phyloP scores from a whole-genome alignment of 2,113 vertebrate species.

The Nothobranchius furzeri region DNA sequence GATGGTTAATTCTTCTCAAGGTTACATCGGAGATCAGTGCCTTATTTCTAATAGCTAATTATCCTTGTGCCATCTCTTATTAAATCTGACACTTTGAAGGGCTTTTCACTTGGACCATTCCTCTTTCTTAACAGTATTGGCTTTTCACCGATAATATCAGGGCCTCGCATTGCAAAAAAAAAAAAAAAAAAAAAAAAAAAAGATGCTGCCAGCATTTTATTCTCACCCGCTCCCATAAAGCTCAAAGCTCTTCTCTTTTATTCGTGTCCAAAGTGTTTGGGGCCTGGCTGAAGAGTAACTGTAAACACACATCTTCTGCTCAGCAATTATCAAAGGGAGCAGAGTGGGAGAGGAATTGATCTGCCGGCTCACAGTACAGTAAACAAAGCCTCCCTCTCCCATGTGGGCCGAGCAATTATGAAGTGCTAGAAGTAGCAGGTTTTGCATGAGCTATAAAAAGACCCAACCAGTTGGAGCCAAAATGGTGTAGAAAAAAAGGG shows the following conservation, averaged over 20 bases:
- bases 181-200: slow-evolving; percentile 33
- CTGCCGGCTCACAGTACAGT: slow-evolving; percentile 55
- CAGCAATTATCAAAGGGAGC: slow-evolving; percentile 68
- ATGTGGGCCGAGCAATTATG: slow-evolving; percentile 71
- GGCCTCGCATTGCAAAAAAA: slow-evolving; percentile 58
- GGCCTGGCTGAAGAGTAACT: slow-evolving; percentile 55
- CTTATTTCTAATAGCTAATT: slow-evolving; percentile 59
- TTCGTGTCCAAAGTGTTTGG: slow-evolving; percentile 59
- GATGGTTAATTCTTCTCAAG: slow-evolving; percentile 52
- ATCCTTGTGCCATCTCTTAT: slow-evolving; percentile 64
- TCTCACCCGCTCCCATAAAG: slow-evolving; percentile 27
- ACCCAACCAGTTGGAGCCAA: slow-evolving; percentile 35
- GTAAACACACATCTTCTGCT: slow-evolving; percentile 66
- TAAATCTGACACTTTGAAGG: slow-evolving; percentile 72
- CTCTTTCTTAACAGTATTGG: slow-evolving; percentile 72
- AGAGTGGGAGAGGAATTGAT: slow-evolving; percentile 71
- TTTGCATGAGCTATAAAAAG: slow-evolving; percentile 59
- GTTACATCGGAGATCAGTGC: slow-evolving; percentile 44
- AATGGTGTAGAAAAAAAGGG: slow-evolving; percentile 27
- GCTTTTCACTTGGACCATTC: slow-evolving; percentile 59
- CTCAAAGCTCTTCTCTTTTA: slow-evolving; percentile 53
- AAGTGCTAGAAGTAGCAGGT: slow-evolving; percentile 64
- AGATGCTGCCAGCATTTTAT: slow-evolving; percentile 45
- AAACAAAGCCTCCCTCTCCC: slow-evolving; percentile 73
- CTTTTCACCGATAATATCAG: slow-evolving; percentile 65